Conservation (phyloP, 1,140 invertebrate species). For the Pygmarrhopalites habei region DNA sequence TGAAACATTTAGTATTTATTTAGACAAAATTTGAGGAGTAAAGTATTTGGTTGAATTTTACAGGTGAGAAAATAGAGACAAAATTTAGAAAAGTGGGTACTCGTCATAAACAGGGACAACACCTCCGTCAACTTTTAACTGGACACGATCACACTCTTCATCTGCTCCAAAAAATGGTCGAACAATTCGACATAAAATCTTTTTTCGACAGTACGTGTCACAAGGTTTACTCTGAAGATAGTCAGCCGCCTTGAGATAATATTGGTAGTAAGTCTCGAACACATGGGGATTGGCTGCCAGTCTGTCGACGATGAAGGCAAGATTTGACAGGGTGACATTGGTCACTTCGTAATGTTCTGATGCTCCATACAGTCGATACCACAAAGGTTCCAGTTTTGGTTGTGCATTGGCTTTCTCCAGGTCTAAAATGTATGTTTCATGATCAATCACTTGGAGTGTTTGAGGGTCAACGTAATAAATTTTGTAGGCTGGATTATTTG, state of each 20-base stretch:
- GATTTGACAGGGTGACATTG: slow-evolving; percentile 6
- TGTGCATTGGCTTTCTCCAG: slow-evolving; percentile 44
- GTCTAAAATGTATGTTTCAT: slow-evolving; percentile 47
- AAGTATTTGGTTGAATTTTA: too few relatives aligned
- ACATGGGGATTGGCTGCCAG: slow-evolving; percentile 42
- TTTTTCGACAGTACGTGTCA: slow-evolving; percentile 27
- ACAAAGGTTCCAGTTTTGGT: slow-evolving; percentile 45
- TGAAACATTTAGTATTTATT: too few relatives aligned
- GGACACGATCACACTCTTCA: slow-evolving; percentile 29
- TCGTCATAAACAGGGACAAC: slow-evolving; percentile 19
- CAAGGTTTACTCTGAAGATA: slow-evolving; percentile 5
- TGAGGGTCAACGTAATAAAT: slow-evolving; percentile 45
- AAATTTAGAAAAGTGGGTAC: neutral
- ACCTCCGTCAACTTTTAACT: slow-evolving; percentile 30
- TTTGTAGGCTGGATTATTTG: slow-evolving; percentile 50
- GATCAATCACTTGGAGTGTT: slow-evolving; percentile 43
- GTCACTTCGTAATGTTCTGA: slow-evolving; percentile 34
- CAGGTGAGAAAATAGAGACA: too few relatives aligned
- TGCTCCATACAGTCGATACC: slow-evolving; percentile 39
- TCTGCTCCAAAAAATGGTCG: slow-evolving; percentile 23
- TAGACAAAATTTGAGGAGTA: too few relatives aligned
- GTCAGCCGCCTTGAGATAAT: slow-evolving; percentile 32
- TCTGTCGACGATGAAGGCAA: slow-evolving; percentile 40
- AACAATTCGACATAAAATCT: slow-evolving; percentile 32
- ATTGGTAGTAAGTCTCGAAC: slow-evolving; percentile 44